Percentiles rank a stretch among this genome's conserved stretches.
These are phyloP conservation scores for Eupithecia exiguata DNA, from an alignment of 2,888 invertebrate species.

Conservation along the genomic window DNA sequence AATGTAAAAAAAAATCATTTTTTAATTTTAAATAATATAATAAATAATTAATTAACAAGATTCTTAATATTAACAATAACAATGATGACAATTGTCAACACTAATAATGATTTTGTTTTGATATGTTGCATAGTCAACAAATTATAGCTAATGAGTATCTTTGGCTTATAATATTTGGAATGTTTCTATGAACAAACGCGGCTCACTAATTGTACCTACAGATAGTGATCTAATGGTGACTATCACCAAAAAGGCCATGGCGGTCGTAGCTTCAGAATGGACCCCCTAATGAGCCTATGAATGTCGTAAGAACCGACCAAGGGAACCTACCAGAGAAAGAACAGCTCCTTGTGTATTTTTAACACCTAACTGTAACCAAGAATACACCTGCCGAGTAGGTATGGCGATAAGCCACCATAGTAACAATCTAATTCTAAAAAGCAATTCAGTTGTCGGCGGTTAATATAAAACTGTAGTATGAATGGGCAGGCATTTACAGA, in stretches of 20 bases:
- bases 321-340: not conserved
- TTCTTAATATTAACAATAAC: not conserved
- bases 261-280: no score
- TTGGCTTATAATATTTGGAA: slow-evolving; percentile 1
- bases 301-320: no score
- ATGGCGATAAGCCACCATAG: not conserved
- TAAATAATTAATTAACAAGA: not conserved
- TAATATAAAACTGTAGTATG: no score
- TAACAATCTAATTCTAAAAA: not conserved
- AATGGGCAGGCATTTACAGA: no score
- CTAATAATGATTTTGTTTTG: not conserved
- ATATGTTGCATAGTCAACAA: not conserved
- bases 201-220: no score
- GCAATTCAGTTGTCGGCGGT: no score
- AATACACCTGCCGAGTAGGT: not conserved
- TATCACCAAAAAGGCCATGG: no score
- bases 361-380: not conserved
- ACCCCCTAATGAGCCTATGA: no score
- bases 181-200: not conserved
- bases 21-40: no score
- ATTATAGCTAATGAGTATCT: not conserved
- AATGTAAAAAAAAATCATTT: no score
- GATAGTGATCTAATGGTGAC: no score
- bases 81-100: not conserved
- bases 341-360: not conserved